Base-by-base conservation (phyloP, 2,113 vertebrate species). In the Tachycineta bicolor region DNA sequence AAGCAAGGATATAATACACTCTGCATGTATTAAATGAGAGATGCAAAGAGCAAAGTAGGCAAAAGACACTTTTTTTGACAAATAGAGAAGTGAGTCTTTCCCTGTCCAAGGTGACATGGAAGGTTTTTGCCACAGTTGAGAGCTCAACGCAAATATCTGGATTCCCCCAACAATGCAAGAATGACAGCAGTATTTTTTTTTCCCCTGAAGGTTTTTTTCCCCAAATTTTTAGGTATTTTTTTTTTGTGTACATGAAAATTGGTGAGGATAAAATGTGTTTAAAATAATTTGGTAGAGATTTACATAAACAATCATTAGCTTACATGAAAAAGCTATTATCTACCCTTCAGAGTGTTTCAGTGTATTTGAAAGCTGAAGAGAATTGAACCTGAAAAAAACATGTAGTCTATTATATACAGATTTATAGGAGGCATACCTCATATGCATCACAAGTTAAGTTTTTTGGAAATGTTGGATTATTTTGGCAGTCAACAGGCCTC, bases 401-500 rank as follows among this genome's bases (percentile, higher is more conserved):
- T 16, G 5, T 14, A 33, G 37, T 47, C 26, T 67, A 55, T 83
- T 67, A 88, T 90, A 87, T n/a, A 22, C 6, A 71, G 33, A 55
- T 88, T 83, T 81, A 64, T 49, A 73, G 60, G n/a, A 55, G 46
- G 4, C 71, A 85, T 73, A 49, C 34, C 31, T 91, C n/a, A 80
- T 55, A 62, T 31, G 33, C 46, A 71, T 62, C 52, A 64, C 12
- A 67, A 73, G 9, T 19, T 69, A 39, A 55, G 21, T 33, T 60
- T 83, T 94, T 76, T 86, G 43, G 33, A 93, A 82, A 91, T 88
- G 37, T 24, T 91, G 41, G 59, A 85, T 93, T 96, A 94, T 15
- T 95, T 87, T 92, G 83, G 49, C 76, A 89, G 71, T 64, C 76
- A 88, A 63, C 23, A 74, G 11, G 34, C 68, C 70, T 87, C 81